Conservation (phyloP, 1,140 invertebrate species). For the Caerostris darwini region DNA sequence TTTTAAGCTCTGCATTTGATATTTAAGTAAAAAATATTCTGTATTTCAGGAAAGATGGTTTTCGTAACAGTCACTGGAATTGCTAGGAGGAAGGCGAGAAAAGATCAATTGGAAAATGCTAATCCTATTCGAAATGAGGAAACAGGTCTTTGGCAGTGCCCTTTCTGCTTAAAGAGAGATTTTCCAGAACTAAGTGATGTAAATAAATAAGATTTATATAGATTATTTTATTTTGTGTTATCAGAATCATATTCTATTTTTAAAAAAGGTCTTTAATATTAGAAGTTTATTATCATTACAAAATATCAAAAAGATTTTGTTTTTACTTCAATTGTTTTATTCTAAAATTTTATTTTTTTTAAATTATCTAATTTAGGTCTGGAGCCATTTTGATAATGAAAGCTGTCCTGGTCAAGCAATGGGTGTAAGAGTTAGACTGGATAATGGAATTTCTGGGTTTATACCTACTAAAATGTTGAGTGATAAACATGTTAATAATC, state of each 20-base stretch:
- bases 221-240: too few species aligned
- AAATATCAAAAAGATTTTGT: too few species aligned
- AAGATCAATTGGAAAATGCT: constrained; percentile 96
- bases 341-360: too few species aligned
- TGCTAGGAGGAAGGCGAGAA: constrained; percentile 92
- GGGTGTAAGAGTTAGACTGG: constrained; percentile 93
- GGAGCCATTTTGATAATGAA: constrained; percentile 98
- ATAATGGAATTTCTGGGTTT: constrained; percentile 97
- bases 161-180: constrained; percentile 97
- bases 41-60: constrained; percentile 83
- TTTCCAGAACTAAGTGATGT: constrained; percentile 96
- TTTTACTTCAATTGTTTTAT: too few species aligned
- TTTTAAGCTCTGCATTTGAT: too few species aligned
- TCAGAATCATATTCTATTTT: too few species aligned
- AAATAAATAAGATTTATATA: constrained; percentile 61
- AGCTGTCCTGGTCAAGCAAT: constrained; percentile 97
- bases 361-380: constrained; percentile 84
- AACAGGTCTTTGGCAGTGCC: constrained; percentile 97
- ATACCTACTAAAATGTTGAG: constrained; percentile 97
- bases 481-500: constrained; percentile 95
- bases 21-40: constrained; percentile 80
- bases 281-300: too few species aligned
- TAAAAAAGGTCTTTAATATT: constrained; percentile 85
- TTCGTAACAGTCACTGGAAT: constrained; percentile 82
- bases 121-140: constrained; percentile 97